Percentiles rank a stretch among this genome's conserved stretches.
Evolutionary conservation across 2,113 vertebrate genomes (phyloP).

Genomic region (Oreochromis aureus): DNA sequence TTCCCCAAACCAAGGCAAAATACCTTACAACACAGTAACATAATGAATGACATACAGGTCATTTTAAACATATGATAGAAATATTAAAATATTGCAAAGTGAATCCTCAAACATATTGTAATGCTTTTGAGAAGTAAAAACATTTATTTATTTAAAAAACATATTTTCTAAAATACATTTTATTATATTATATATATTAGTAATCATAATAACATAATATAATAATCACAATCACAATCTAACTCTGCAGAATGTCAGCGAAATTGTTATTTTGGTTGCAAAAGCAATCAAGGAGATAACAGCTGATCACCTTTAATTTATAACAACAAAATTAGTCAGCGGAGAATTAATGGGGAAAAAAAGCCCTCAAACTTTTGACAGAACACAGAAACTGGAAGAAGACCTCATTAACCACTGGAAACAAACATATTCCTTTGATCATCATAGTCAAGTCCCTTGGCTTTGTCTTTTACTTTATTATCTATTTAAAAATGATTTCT

Average conservation of each 20-base stretch:
- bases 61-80: neutral
- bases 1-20: neutral
- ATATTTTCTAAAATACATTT: neutral
- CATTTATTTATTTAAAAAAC: neutral
- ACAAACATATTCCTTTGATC: neutral
- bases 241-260: neutral
- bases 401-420: neutral
- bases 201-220: neutral
- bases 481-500: neutral
- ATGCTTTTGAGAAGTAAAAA: neutral
- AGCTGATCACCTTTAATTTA: neutral
- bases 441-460: neutral
- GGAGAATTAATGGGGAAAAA: neutral
- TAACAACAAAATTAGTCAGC: neutral
- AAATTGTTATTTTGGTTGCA: neutral
- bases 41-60: neutral
- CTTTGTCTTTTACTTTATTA: neutral
- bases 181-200: neutral
- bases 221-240: neutral
- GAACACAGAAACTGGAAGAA: neutral
- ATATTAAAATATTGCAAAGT: neutral
- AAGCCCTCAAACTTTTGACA: neutral
- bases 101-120: neutral
- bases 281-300: neutral
- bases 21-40: fast-evolving